Percentiles rank a stretch among this genome's conserved stretches.
Evolutionary conservation across 2,797 vertebrate species (phyloP).

Genomic region (Pseudotriccus pelzelni): DNA sequence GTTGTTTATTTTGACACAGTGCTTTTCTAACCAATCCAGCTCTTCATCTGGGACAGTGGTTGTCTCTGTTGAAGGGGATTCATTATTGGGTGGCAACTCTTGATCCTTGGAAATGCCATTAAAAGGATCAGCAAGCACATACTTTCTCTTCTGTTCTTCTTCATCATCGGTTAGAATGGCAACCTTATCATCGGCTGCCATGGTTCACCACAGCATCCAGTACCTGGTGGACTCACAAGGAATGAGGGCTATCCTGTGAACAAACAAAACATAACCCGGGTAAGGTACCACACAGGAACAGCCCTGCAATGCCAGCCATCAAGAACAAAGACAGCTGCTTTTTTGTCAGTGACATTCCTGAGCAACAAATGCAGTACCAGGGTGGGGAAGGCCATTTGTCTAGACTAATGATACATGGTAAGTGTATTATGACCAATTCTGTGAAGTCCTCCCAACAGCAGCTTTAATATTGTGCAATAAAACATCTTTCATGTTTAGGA

Average conservation of each 20-base stretch:
- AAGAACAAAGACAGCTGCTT: not conserved
- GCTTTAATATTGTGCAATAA: not conserved
- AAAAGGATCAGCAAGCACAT: conserved; percentile 88
- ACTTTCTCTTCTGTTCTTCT: conserved; percentile 92
- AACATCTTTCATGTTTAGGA: not conserved
- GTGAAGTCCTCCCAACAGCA: not conserved
- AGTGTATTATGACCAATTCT: not conserved
- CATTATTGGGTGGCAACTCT: conserved; percentile 50
- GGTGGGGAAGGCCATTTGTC: not conserved
- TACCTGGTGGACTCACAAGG: not conserved
- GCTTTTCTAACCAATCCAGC: conserved; percentile 86
- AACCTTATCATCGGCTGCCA: conserved; percentile 92
- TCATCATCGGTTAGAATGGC: conserved; percentile 96
- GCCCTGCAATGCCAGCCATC: not conserved
- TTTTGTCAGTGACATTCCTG: not conserved
- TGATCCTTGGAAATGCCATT: conserved; percentile 80
- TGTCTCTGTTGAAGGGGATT: conserved; percentile 58
- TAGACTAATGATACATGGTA: not conserved
- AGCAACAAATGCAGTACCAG: not conserved
- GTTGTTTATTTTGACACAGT: conserved; percentile 87
- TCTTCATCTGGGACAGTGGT: conserved; percentile 67
- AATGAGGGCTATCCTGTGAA: conserved; percentile 49
- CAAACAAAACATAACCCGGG: not conserved
- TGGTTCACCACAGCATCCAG: conserved; percentile 70
- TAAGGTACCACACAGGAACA: not conserved